Percentiles rank a stretch among this genome's conserved stretches.
Conservation (phyloP, 2,888 invertebrate species). For the Parochlus steinenii region DNA sequence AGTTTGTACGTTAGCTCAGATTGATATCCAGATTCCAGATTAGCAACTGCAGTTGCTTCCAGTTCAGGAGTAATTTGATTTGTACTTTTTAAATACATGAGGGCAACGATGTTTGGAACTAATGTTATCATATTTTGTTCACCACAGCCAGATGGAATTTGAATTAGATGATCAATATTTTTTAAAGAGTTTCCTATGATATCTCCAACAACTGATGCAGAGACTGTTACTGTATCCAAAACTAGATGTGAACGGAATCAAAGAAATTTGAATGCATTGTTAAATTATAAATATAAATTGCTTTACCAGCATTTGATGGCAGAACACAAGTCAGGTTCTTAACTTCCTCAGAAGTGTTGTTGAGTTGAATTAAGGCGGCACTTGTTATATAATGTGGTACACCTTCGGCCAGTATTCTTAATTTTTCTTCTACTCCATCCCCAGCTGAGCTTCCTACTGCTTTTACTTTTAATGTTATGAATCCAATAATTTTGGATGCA, state of each 20-base stretch:
- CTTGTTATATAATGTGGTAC: constrained; percentile 1
- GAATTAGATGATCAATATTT: constrained; percentile 48
- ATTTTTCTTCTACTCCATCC: constrained; percentile 3
- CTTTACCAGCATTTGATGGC: too few species aligned
- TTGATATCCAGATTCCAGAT: constrained; percentile 41
- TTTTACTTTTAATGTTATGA: neutral
- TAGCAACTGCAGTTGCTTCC: neutral
- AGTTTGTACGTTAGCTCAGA: constrained; percentile 50
- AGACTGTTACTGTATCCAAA: neutral
- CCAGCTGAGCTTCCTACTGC: neutral
- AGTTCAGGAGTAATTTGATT: constrained; percentile 1
- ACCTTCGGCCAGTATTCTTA: neutral
- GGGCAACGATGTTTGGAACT: constrained; percentile 53
- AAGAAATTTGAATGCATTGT: too few species aligned
- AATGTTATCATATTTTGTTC: constrained; percentile 69
- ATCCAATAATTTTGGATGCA: neutral
- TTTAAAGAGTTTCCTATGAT: constrained; percentile 46
- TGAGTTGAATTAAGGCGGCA: neutral
- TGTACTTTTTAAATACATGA: constrained; percentile 34
- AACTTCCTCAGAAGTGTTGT: neutral
- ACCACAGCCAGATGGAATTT: constrained; percentile 59
- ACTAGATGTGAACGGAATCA: neutral
- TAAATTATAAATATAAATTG: too few species aligned
- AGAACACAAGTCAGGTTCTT: neutral
- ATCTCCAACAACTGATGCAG: constrained; percentile 42